These are phyloP conservation scores for Neopipo cinnamomea DNA, from an alignment of 2,113 vertebrate genomes.

Conservation along the genomic window DNA sequence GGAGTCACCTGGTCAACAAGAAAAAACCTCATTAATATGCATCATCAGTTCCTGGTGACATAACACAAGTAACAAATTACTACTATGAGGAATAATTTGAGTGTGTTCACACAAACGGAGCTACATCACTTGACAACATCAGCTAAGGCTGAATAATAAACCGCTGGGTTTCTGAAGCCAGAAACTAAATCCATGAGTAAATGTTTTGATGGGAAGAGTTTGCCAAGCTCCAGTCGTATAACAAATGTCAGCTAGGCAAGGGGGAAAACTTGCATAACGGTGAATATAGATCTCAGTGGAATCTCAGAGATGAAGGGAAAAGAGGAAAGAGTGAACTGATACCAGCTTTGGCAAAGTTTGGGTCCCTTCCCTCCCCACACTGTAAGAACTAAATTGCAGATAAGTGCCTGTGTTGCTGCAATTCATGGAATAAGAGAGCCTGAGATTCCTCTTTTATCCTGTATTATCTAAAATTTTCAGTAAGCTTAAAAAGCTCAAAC, in stretches of 20 bases:
- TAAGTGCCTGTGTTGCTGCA: not conserved
- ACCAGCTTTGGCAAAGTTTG: not conserved
- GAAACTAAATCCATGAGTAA: not conserved
- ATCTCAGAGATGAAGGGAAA: not conserved
- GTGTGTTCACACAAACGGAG: not conserved
- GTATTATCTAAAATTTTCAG: not conserved
- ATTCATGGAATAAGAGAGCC: not conserved
- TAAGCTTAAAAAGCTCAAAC: not conserved
- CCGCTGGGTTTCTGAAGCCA: not conserved
- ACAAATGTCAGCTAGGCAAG: not conserved
- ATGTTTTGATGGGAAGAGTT: not conserved
- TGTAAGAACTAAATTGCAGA: not conserved
- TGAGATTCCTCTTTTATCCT: not conserved
- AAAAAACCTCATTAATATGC: not conserved
- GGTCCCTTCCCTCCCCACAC: not conserved
- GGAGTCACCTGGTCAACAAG: not conserved
- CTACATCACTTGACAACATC: not conserved
- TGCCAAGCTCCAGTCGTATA: not conserved
- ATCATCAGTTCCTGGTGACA: not conserved
- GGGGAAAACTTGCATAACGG: not conserved
- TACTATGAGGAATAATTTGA: not conserved
- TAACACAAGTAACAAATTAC: not conserved
- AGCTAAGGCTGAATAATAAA: not conserved
- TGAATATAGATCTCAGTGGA: not conserved
- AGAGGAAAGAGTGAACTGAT: not conserved